Evolutionary conservation across 2,888 invertebrate genomes (phyloP).

Genomic region (Choreutis nemorana): DNA sequence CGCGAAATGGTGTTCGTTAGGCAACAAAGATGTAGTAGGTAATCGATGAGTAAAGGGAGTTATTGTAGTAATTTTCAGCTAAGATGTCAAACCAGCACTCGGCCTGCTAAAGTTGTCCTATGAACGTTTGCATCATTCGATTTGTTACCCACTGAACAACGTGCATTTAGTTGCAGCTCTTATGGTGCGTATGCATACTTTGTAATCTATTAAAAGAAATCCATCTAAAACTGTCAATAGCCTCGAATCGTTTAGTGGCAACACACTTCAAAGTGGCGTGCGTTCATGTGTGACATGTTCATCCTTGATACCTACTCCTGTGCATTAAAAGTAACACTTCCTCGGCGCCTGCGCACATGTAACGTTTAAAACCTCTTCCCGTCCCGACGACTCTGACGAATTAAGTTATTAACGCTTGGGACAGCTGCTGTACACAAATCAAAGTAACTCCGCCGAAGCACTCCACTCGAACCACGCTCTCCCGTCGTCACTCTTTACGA

Average conservation of each 20-base stretch:
- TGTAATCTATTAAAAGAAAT: slow-evolving; percentile 37
- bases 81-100: too few species aligned
- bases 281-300: slow-evolving; percentile 26
- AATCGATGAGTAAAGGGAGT: too few species aligned
- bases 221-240: slow-evolving; percentile 33
- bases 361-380: slow-evolving; percentile 49
- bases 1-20: too few species aligned
- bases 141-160: too few species aligned
- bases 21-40: too few species aligned
- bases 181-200: too few species aligned
- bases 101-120: too few species aligned
- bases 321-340: slow-evolving; percentile 36
- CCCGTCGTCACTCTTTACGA: slow-evolving; percentile 47
- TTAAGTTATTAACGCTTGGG: slow-evolving; percentile 62
- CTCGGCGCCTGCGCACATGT: slow-evolving; percentile 43
- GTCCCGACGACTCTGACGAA: slow-evolving; percentile 56
- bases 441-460: slow-evolving; percentile 46
- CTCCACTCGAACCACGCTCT: slow-evolving; percentile 36
- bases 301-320: slow-evolving; percentile 31
- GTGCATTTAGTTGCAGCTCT: too few species aligned
- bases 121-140: too few species aligned
- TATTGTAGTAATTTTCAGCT: too few species aligned
- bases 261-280: slow-evolving; percentile 20
- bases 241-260: slow-evolving; percentile 46
- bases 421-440: slow-evolving; percentile 63